Percentiles rank a stretch among this genome's conserved stretches.
Conservation (phyloP, 2,797 vertebrate species). For the Enteromius afrohamiltoni region DNA sequence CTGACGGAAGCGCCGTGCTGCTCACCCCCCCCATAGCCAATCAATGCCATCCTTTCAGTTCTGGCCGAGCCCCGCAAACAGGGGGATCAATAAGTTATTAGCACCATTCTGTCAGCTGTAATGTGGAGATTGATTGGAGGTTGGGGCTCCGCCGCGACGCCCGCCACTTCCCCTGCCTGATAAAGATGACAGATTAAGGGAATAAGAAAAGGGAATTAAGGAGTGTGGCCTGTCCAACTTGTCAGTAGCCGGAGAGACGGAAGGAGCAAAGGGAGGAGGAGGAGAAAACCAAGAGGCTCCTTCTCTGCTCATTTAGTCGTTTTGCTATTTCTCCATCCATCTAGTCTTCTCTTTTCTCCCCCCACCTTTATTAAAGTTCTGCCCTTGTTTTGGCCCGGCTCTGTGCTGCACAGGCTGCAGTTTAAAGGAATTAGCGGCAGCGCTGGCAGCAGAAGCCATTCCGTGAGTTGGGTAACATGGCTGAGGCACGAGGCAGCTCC, state of each 20-base stretch:
- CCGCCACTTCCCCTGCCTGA: conserved; percentile 87
- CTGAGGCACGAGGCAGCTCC: conserved; percentile 64
- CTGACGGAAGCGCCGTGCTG: conserved; percentile 70
- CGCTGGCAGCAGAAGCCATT: conserved; percentile 25
- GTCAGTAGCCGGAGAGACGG: conserved; percentile 80
- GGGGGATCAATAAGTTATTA: conserved; percentile 99
- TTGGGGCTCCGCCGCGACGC: conserved; percentile 81
- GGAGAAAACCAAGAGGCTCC: conserved; percentile 48
- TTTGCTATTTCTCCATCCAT: conserved; percentile 65
- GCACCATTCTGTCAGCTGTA: conserved; percentile 99
- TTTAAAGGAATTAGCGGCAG: conserved; percentile 44
- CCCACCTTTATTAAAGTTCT: conserved; percentile 32
- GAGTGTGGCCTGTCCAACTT: conserved; percentile 88
- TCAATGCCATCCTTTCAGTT: conserved; percentile 91
- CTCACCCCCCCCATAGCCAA: conserved; percentile 81
- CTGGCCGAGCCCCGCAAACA: conserved; percentile 86
- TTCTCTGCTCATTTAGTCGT: conserved; percentile 46
- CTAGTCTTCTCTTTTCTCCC: conserved; percentile 55
- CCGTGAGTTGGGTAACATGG: conserved; percentile 36
- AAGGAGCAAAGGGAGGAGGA: conserved; percentile 52
- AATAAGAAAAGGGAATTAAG: conserved; percentile 96
- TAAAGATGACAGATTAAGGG: conserved; percentile 99
- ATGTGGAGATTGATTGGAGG: conserved; percentile 99
- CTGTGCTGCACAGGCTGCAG: conserved; percentile 10
- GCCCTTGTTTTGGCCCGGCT: conserved; percentile 17